Percentiles rank a stretch among this genome's conserved stretches.
These are phyloP conservation scores for Agrenia bidenticulata DNA, from an alignment of 2,888 invertebrate species.

Conservation along the genomic window DNA sequence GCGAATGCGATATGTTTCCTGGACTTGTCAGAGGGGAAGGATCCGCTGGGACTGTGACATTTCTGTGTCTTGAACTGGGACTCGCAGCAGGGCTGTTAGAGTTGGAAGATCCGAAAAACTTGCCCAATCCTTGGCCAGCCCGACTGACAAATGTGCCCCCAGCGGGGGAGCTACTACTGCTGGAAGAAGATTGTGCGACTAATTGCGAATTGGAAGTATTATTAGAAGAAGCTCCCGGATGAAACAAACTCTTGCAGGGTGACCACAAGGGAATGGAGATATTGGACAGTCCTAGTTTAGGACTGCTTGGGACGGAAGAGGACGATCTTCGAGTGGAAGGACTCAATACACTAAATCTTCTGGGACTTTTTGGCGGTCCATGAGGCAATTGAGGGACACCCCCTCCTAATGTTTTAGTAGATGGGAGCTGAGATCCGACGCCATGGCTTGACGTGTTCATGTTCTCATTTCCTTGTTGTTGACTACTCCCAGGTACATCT, in stretches of 20 bases:
- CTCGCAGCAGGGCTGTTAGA: background rate
- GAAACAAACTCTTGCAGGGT: conserved; percentile 37
- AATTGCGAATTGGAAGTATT: background rate
- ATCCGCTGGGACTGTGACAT: background rate
- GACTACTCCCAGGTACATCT: conserved; percentile 26
- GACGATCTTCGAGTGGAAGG: conserved; percentile 20
- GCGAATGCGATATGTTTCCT: conserved; percentile 2
- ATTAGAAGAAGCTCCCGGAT: conserved; percentile 16
- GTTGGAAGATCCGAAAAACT: conserved; percentile 7
- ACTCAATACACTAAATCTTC: conserved; percentile 31
- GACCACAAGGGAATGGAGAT: conserved; percentile 37
- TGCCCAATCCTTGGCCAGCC: conserved; percentile 11
- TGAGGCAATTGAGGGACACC: no score
- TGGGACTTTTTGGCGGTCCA: conserved; percentile 10
- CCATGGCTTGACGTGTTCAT: no score
- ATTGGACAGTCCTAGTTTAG: conserved; percentile 30
- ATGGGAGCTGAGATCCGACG: no score
- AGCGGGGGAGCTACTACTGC: no score
- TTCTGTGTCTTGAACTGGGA: background rate
- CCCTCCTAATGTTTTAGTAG: no score
- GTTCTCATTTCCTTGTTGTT: background rate
- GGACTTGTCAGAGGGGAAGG: background rate
- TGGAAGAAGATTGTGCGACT: background rate
- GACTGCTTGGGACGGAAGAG: conserved; percentile 40
- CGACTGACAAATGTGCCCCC: background rate